phyloP scores from a whole-genome alignment of 2,113 vertebrate species.

The Corydoras maculifer region DNA sequence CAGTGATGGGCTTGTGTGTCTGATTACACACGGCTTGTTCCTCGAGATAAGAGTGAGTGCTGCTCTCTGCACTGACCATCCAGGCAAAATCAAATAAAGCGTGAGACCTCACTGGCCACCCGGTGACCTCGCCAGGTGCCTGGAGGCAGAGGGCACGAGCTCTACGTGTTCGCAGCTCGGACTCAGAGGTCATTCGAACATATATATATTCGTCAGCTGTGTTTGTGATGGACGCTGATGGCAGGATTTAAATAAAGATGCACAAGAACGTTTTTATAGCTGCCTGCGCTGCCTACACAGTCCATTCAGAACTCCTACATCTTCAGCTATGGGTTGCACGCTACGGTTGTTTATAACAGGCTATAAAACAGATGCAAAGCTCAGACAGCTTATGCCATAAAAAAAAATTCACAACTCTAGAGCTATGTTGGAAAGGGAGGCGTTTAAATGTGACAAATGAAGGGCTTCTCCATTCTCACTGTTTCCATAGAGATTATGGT shows the following conservation, averaged over 20 bases:
- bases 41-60: constrained; percentile 44
- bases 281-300: not conserved
- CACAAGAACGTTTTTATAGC: constrained; percentile 2
- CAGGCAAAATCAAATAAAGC: constrained; percentile 35
- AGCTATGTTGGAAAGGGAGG: not conserved
- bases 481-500: constrained; percentile 26
- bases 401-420: no score
- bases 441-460: constrained; percentile 3
- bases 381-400: no score
- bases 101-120: constrained; percentile 21
- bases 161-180: not conserved
- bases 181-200: constrained; percentile 29
- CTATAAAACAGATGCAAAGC: no score
- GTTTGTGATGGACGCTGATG: not conserved
- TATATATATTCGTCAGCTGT: not conserved
- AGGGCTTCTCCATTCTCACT: constrained; percentile 7
- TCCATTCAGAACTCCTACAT: constrained; percentile 6
- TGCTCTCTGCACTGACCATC: constrained; percentile 15
- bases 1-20: constrained; percentile 36
- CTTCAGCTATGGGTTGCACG: not conserved
- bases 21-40: constrained; percentile 44
- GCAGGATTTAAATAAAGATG: constrained; percentile 19
- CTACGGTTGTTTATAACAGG: no score
- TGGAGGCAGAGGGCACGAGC: constrained; percentile 13
- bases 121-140: constrained; percentile 26